Evolutionary conservation across 2,797 vertebrate species (phyloP).

Genomic region (Pseudocheirus occidentalis): DNA sequence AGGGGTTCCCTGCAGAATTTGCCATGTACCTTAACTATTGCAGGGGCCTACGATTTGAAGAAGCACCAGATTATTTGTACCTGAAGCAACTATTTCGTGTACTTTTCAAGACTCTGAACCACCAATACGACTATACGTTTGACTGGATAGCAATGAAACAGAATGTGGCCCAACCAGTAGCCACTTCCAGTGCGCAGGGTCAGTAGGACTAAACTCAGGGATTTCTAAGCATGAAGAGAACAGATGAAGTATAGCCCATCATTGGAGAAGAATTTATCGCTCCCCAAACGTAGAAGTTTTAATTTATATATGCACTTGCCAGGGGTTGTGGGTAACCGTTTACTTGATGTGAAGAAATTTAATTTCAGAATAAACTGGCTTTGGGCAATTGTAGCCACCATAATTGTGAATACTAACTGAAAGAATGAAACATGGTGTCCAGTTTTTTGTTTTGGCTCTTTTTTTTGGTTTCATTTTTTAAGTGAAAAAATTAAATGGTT

Average conservation of each 20-base stretch:
- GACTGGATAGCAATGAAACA: background rate
- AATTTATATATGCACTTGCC: constrained; percentile 91
- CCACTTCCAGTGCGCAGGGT: background rate
- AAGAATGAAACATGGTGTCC: constrained; percentile 91
- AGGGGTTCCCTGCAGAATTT: constrained; percentile 91
- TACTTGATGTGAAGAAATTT: constrained; percentile 93
- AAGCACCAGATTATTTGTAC: constrained; percentile 72
- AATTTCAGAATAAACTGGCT: constrained; percentile 89
- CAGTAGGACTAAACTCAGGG: constrained; percentile 52
- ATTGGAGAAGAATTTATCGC: constrained; percentile 92
- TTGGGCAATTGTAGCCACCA: constrained; percentile 88
- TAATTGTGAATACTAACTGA: constrained; percentile 91
- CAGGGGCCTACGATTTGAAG: background rate
- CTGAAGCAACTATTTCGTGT: constrained; percentile 91
- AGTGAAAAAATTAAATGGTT: constrained; percentile 91
- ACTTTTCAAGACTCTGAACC: constrained; percentile 92
- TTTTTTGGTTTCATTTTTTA: constrained; percentile 88
- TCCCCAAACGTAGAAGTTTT: constrained; percentile 92
- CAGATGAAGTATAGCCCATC: constrained; percentile 90
- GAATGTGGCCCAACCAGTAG: background rate
- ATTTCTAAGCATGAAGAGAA: constrained; percentile 92
- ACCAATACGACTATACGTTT: constrained; percentile 89
- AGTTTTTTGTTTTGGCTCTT: constrained; percentile 82
- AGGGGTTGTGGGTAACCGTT: constrained; percentile 92
- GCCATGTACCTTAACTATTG: constrained; percentile 18